Evolutionary conservation across 2,113 vertebrate species (phyloP), one percentile per base, ranked within the genome.

Genomic region (Mormoops blainvillei): DNA sequence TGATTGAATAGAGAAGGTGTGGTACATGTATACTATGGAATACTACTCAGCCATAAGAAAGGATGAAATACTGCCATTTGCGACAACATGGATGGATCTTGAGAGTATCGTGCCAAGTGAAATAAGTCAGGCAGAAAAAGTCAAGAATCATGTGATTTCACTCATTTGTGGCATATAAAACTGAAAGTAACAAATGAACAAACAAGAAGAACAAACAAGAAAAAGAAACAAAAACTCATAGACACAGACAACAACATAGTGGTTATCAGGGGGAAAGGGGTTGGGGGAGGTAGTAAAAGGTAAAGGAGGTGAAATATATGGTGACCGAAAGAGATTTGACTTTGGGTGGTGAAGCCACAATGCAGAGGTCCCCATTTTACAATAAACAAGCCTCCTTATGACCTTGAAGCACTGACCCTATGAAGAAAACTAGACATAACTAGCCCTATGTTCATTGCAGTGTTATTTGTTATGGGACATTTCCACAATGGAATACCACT

Each of bases 311-410:
- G n/a, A 68, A 36, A 36, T 68, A 38, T 11, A 68, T 22, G 36
- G 67, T 68, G 67, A 68, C n/a, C 20, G 67, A 68, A 68, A 22
- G 19, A 68, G 16, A 65, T 65, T 33, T 65, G 63, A 65, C 63
- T 65, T 65, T 33, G 63, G 31, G 16, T 65, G 63, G 31, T 65
- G 31, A 68, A 67, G 18, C n/a, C 16, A 68, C n/a, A 68, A 68
- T 19, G 65, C 18, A 68, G 92, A 68, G 45, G 8, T 19, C 14
- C 33, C 15, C 31, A 76, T 83, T 93, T 87, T 87, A 71, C 4
- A 89, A 92, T 65, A 96, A 96, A 94, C 63, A 92, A 82, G 43
- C 6, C 31, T 81, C 56, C 33, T n/a, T 87, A 90, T 76, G 36
- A 95, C 36, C 19, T 87, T 58, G 63, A 90, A 94, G 22, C 15